Evolutionary conservation across 2,888 invertebrate genomes (phyloP), one percentile per base, ranked within the genome.

Genomic region (Synanthedon tipuliformis): DNA sequence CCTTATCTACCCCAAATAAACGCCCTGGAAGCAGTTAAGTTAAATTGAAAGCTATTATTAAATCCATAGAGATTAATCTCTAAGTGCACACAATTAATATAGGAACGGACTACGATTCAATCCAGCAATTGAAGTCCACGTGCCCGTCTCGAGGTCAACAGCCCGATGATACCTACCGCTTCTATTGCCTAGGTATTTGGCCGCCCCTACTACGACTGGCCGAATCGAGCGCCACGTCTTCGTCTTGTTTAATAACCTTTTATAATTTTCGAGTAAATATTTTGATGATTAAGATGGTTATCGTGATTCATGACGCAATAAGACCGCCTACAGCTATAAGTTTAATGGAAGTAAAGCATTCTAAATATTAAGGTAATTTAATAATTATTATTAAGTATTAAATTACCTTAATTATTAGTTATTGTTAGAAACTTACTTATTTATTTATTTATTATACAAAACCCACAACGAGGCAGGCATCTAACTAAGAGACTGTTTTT

Each of bases 91-190:
- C 34, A 34, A 34, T 34, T 34, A 34, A 34, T 34, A 34, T 34
- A 34, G 10, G 34, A 34, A 10, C 34, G 10, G 10, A 34, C 10
- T 34, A 34, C 34, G 75, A 80, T 81, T 80, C 76, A 78, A 78
- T 75, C 71, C 73, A 66, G 63, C 75, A 78, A 83, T 80, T 75
- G 69, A 62, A 64, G 63, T 59, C 65, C 62, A 62, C 62, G 61
- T 59, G 57, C 49, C 56, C 55, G 54, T 50, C 57, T 48, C 13
- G 41, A 51, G 72, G 61, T 57, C 66, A 59, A 56, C 60, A 64
- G 67, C 65, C 73, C 60, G 49, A 50, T 54, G 61, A 59, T 63
- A 64, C 68, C 61, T 61, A 62, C 51, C 55, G 58, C 59, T 58
- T 57, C 61, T 60, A 62, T 53, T 55, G 58, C 59, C 59, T 58